phyloP scores from a whole-genome alignment of 2,888 invertebrate species.

The Diachrysia chrysitis region DNA sequence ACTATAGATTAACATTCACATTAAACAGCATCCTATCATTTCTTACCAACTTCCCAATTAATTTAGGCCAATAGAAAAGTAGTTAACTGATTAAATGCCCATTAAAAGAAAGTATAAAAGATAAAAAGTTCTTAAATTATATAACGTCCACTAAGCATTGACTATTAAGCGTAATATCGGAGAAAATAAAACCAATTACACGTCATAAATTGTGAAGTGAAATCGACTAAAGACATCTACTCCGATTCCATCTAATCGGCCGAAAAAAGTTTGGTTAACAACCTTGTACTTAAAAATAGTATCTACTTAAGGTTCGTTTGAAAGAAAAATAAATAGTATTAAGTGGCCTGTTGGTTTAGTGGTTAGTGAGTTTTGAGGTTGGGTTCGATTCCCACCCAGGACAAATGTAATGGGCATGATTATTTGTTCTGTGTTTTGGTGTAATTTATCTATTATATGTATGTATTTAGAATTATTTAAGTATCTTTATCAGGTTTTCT shows the following conservation, averaged over 20 bases:
- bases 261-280: constrained; percentile 20
- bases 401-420: too few relatives aligned
- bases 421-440: too few relatives aligned
- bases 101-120: constrained; percentile 43
- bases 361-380: too few relatives aligned
- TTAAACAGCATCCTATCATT: constrained; percentile 17
- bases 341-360: too few relatives aligned
- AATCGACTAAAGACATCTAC: constrained; percentile 43
- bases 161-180: constrained; percentile 44
- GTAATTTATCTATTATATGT: too few relatives aligned
- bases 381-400: too few relatives aligned
- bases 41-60: constrained; percentile 28
- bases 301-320: background rate
- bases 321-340: background rate
- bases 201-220: constrained; percentile 54
- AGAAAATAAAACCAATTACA: constrained; percentile 56
- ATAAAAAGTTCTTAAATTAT: constrained; percentile 46
- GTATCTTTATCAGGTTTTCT: too few relatives aligned
- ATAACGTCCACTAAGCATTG: constrained; percentile 35
- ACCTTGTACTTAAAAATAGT: constrained; percentile 10
- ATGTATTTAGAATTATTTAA: too few relatives aligned
- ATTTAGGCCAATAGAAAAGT: constrained; percentile 26
- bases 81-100: constrained; percentile 13
- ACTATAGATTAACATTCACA: constrained; percentile 9
- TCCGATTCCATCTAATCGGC: constrained; percentile 22